Base-by-base conservation (phyloP, 2,113 vertebrate genomes). In the Manacus vitellinus region DNA sequence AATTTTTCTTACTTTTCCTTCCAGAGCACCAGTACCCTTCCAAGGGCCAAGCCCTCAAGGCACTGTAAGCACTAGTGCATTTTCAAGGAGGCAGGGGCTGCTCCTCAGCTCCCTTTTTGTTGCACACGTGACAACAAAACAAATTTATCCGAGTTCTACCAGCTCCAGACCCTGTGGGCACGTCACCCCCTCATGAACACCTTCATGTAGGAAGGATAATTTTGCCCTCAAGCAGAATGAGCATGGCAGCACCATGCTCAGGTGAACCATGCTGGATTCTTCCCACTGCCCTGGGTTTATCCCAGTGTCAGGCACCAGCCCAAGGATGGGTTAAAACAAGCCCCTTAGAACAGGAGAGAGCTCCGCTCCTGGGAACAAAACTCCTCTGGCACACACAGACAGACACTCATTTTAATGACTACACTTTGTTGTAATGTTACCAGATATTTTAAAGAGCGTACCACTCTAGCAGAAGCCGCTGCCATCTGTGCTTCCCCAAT, bases 401-500 rank as follows among this genome's bases (percentile, higher is more conserved):
- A 96, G 65, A 95, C 82, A 72, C 47, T 87, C 75, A 83, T 95
- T 97, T 96, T 96, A 94, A 97, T 82, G 89, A 95, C 92, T 96
- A 43, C 19, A 72, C 88, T 95, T 95, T 89, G 85, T 92, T 89
- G 86, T 89, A 90, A 95, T 52, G 65, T 51, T 96, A 96, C 67
- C 91, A 97, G 95, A 94, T 96, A 96, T 95, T 96, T 97, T 97
- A 93, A 96, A 97, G 88, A 97, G 65, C 1, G 21, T 73, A 88
- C 73, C 77, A 56, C 88, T 96, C 70, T 24, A 88, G 94, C 97
- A 97, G 96, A 96, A 95, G 96, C 96, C 95, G 61, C 67, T 79
- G 86, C 97, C 97, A 97, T 97, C 97, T 97, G 97, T 97, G 97
- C 97, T 97, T 96, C 92, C 92, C 95, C 97, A 97, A 97, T 97